Base-by-base conservation (phyloP, 2,797 vertebrate species). In the Leptoclinus maculatus region DNA sequence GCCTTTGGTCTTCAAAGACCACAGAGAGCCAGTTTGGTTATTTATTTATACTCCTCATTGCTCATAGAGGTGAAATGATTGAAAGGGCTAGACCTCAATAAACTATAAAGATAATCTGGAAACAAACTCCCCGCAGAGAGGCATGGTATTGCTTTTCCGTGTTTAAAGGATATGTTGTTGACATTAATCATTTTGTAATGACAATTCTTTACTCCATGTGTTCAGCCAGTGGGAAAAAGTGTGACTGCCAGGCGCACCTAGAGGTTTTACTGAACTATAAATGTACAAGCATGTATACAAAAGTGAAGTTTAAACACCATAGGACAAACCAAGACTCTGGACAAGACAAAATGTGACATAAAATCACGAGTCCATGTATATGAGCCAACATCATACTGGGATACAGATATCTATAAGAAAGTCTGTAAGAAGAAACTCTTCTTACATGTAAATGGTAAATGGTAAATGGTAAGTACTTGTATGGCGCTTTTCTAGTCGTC, bases 1-100 rank as follows among this genome's bases (percentile, higher is more conserved):
- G 68, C 80, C 80, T 83, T 78, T 80, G 73, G 74, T 41, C 82
- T 65, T 81, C 77, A 66, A 29, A 68, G 78, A 60, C 47, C 64
- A 73, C 45, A 72, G 27, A 56, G 39, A 72, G 66, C 1, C 56
- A 45, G 73, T 49, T 57, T 60, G 38, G 75, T 56, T 56, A 43
- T 63, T 71, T 79, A 86, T 74, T 74, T 80, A 82, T 72, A 76
- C 25, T 66, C 60, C 21, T 66, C 56, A 25, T 21, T 71, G 32
- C 45, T 78, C 19, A 51, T 47, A 57, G 69, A 65, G 13, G 29
- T 58, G 29, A 68, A 73, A 74, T 63, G 21, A 74, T 73, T 68
- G 60, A 49, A 62, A 59, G 43, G 68, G 27, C n/a, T 7, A 1
- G 23, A n/a, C 32, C 19, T 78, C 38, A 38, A 83, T 67, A 63